These are phyloP conservation scores for Atta cephalotes DNA, from an alignment of 1,140 invertebrate genomes.

Conservation along the genomic window DNA sequence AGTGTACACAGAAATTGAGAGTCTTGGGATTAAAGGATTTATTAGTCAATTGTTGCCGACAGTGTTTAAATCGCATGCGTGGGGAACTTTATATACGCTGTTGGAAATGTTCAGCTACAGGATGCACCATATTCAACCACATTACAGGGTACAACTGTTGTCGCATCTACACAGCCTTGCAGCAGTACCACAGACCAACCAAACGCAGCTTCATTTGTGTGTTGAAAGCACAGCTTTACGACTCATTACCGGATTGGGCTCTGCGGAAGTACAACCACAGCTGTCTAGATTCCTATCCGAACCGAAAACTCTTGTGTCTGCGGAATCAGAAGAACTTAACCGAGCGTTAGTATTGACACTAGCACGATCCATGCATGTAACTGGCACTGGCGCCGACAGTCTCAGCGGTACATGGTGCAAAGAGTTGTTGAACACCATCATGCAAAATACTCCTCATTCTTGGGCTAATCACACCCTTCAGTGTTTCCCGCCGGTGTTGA, in stretches of 20 bases:
- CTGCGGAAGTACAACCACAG: conserved; percentile 96
- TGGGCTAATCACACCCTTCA: conserved; percentile 97
- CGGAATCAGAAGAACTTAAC: conserved; percentile 98
- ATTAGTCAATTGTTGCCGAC: conserved; percentile 96
- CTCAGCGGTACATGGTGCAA: conserved; percentile 94
- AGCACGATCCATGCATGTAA: conserved; percentile 97
- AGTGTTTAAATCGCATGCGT: conserved; percentile 96
- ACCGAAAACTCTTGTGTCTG: conserved; percentile 95
- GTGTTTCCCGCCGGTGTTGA: conserved; percentile 95
- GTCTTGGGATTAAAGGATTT: conserved; percentile 98
- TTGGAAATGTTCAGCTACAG: conserved; percentile 98
- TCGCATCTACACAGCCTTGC: conserved; percentile 96
- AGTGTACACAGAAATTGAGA: conserved; percentile 99
- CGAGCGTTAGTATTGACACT: conserved; percentile 96
- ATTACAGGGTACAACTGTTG: conserved; percentile 96
- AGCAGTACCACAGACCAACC: conserved; percentile 96
- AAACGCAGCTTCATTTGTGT: conserved; percentile 97
- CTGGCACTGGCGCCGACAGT: conserved; percentile 88
- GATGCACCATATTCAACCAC: conserved; percentile 98
- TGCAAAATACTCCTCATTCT: conserved; percentile 97
- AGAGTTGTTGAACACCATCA: conserved; percentile 95
- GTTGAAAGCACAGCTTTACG: conserved; percentile 97
- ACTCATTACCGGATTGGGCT: conserved; percentile 96
- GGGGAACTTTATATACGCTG: conserved; percentile 97
- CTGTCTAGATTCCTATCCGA: conserved; percentile 95